Conservation (phyloP, 2,888 invertebrate genomes). For the Thelaira solivaga region DNA sequence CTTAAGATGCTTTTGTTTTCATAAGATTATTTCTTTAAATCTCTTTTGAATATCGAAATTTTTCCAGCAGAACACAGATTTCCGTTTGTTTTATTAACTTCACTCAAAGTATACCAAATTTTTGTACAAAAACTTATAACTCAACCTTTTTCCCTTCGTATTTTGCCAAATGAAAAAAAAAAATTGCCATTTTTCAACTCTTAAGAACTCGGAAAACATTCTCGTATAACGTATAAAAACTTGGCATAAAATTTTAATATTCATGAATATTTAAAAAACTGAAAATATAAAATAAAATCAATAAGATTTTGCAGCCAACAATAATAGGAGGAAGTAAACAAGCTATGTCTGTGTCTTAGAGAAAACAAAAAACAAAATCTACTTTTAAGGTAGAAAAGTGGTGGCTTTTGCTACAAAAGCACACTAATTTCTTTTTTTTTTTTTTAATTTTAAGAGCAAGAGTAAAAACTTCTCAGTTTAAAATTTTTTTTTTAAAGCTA, state of each 20-base stretch:
- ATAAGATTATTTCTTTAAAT: too few species aligned
- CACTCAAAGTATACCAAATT: too few species aligned
- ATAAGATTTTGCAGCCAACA: conserved; percentile 2
- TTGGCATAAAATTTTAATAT: conserved; percentile 7
- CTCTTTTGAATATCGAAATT: too few species aligned
- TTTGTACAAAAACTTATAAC: too few species aligned
- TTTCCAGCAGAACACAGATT: too few species aligned
- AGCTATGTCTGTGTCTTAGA: too few species aligned
- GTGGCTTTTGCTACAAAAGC: background rate
- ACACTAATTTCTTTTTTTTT: too few species aligned
- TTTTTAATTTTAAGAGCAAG: background rate
- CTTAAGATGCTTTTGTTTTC: too few species aligned
- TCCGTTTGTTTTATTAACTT: too few species aligned
- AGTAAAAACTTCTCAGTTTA: too few species aligned
- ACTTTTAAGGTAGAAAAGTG: background rate
- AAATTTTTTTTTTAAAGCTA: too few species aligned
- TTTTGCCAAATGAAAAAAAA: background rate
- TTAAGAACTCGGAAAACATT: background rate
- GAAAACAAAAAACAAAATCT: conserved; percentile 1
- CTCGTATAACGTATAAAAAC: background rate
- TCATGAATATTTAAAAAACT: background rate
- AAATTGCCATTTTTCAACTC: background rate
- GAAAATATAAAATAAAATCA: conserved; percentile 10
- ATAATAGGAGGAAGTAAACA: background rate
- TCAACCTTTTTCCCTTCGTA: too few species aligned